Percentiles rank a stretch among this genome's conserved stretches.
Evolutionary conservation across 2,797 vertebrate species (phyloP).

Genomic region (Varecia variegata): DNA sequence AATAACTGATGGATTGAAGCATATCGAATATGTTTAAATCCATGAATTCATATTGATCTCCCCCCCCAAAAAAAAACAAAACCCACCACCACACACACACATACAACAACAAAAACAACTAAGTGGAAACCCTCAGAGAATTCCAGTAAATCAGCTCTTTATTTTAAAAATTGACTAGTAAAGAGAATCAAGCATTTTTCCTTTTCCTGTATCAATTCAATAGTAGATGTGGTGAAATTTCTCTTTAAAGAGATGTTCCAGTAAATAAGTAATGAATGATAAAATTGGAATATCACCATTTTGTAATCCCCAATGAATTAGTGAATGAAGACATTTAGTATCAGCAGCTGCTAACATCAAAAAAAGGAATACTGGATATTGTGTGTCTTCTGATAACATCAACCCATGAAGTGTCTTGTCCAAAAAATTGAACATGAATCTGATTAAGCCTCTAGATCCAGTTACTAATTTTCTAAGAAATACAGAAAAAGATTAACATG

Average conservation of each 20-base stretch:
- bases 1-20: not conserved
- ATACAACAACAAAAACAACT: not conserved
- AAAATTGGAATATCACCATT: not conserved
- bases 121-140: not conserved
- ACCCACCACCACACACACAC: not conserved
- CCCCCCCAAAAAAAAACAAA: not conserved
- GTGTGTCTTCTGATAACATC: not conserved
- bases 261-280: not conserved
- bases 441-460: not conserved
- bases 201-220: not conserved
- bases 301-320: not conserved
- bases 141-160: not conserved
- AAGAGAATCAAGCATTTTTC: not conserved
- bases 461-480: not conserved
- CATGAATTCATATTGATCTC: not conserved
- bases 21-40: not conserved
- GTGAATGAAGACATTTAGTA: not conserved
- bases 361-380: not conserved
- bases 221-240: not conserved
- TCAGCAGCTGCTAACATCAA: not conserved
- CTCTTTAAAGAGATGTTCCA: not conserved
- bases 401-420: not conserved
- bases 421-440: not conserved
- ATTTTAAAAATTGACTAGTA: not conserved
- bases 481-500: not conserved